A percentile compares a stretch with the other conserved stretches of the same genome.
Conservation (phyloP, 2,113 vertebrate species). For the Micronycteris hirsuta region DNA sequence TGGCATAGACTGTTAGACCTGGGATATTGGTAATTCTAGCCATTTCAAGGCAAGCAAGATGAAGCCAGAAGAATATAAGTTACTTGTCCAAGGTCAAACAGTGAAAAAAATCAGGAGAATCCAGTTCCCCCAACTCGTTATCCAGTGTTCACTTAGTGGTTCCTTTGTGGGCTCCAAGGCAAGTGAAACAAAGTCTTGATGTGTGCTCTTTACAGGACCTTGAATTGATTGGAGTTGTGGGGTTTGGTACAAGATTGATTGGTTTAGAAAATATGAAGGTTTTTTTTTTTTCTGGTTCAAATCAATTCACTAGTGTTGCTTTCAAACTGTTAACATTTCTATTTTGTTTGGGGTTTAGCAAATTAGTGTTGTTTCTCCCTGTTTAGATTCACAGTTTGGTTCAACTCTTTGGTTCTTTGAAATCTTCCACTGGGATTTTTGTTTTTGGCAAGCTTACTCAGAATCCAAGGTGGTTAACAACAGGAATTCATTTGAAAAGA, state of each 20-base stretch:
- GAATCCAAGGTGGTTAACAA: slow-evolving; percentile 9
- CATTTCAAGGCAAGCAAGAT: slow-evolving; percentile 25
- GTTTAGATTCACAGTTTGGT: slow-evolving; percentile 17
- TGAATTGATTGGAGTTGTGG: neutral
- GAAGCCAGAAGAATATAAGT: neutral
- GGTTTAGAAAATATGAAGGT: neutral
- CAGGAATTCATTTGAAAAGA: slow-evolving; percentile 48
- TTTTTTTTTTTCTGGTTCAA: slow-evolving; percentile 30
- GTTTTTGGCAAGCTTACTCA: slow-evolving; percentile 44
- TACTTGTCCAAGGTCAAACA: slow-evolving; percentile 27
- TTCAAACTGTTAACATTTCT: slow-evolving; percentile 32
- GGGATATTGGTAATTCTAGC: neutral
- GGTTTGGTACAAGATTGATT: slow-evolving; percentile 13
- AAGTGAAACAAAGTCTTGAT: neutral
- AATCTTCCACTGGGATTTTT: slow-evolving; percentile 52
- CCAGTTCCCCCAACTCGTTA: neutral
- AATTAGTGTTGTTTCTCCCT: slow-evolving; percentile 11
- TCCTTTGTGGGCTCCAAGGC: neutral
- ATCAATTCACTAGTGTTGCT: slow-evolving; percentile 20
- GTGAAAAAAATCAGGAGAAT: neutral
- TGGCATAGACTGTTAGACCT: neutral
- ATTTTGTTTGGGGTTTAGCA: slow-evolving; percentile 52
- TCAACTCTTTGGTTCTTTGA: slow-evolving; percentile 47
- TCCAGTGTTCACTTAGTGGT: neutral
- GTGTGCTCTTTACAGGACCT: neutral